These are phyloP conservation scores for Pachypanchax playfairii DNA, from an alignment of 2,113 vertebrate genomes.

Conservation along the genomic window DNA sequence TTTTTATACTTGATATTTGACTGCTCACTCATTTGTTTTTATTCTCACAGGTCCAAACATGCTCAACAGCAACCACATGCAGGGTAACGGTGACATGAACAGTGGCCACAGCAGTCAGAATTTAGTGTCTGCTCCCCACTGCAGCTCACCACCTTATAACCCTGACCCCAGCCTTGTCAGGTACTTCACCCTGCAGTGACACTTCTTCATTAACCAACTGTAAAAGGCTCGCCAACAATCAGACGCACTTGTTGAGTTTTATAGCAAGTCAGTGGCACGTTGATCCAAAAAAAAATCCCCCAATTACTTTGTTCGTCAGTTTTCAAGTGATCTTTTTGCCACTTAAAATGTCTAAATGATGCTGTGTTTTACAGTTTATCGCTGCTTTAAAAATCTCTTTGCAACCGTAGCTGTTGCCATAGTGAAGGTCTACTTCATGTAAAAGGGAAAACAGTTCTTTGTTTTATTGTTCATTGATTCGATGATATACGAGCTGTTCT, in stretches of 20 bases:
- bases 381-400: conserved; percentile 35
- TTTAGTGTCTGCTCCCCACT: conserved; percentile 92
- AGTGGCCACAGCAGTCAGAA: conserved; percentile 88
- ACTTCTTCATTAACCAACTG: conserved; percentile 59
- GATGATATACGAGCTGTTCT: background rate
- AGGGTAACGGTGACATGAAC: conserved; percentile 90
- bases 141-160: conserved; percentile 95
- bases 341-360: conserved; percentile 35
- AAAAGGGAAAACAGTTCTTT: conserved; percentile 5
- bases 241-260: conserved; percentile 46
- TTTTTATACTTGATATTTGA: background rate
- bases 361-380: conserved; percentile 36
- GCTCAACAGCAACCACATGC: conserved; percentile 89
- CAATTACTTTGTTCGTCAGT: conserved; percentile 13
- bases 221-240: conserved; percentile 46
- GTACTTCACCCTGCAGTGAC: conserved; percentile 87
- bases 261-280: conserved; percentile 23
- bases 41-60: conserved; percentile 85
- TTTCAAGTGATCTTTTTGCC: conserved; percentile 14
- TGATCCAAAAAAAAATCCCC: conserved; percentile 28
- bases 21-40: conserved; percentile 13
- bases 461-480: conserved; percentile 1
- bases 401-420: conserved; percentile 15
- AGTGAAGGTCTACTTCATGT: conserved; percentile 31
- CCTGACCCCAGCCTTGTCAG: conserved; percentile 97